Base-by-base conservation (phyloP, 2,888 invertebrate genomes). In the Eupithecia tripunctaria region DNA sequence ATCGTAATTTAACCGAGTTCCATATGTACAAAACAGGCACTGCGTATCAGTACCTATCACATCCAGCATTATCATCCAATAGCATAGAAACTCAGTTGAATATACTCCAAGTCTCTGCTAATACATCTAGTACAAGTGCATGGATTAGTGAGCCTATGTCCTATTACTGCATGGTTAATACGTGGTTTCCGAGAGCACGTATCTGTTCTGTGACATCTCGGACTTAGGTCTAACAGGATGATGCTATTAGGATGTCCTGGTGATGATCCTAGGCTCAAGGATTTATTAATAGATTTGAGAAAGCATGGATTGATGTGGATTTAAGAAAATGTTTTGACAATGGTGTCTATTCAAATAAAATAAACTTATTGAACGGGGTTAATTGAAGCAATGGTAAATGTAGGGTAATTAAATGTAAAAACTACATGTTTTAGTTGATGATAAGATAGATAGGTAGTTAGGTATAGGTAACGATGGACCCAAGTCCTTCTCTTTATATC, bases 91-190 rank as follows among this genome's bases (percentile, higher is more conserved):
- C 2, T 21, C 29, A 60, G 29, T n/a, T 18, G 60, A 32, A 29
- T 7, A 29, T 5, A 60, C 15, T 60, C 60, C 60, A 29, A 67
- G 65, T 70, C 56, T 71, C 63, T 73, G 64, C 51, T 51, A 43
- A 72, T 64, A 69, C 60, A 71, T 38, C 60, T 25, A 59, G 68
- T 67, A 73, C 73, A 72, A 41, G 51, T 68, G 51, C 70, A 72
- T 56, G 70, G 75, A 73, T 77, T 74, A 77, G 62, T 32, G 67
- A 12, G 71, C 66, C 56, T 72, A 59, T 62, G 64, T 60, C 67
- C 70, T 72, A 63, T 73, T 72, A 74, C 63, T 72, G 72, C 76
- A 72, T 73, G 70, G 71, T 51, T 78, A 73, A 75, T 75, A 43
- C 72, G 69, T 73, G 72, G 71, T 71, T 72, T 72, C 73, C 70